Percentiles rank a stretch among this genome's conserved stretches.
Conservation (phyloP, 2,797 vertebrate genomes). For the Crenuchus spilurus region DNA sequence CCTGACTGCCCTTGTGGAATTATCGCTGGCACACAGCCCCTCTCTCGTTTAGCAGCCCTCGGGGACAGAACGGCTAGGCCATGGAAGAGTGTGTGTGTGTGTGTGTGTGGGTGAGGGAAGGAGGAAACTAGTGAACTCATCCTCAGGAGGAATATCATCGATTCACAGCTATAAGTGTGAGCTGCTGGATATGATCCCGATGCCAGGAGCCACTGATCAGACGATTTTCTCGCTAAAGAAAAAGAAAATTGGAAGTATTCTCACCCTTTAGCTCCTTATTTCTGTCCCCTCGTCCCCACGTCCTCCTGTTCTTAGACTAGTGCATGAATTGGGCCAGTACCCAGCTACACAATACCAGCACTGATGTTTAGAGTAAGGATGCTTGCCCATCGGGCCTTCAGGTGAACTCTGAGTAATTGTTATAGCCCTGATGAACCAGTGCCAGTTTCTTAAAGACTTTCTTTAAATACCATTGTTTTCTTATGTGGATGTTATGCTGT, state of each 20-base stretch:
- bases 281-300: too few relatives aligned
- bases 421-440: too few relatives aligned
- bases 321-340: too few relatives aligned
- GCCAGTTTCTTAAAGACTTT: too few relatives aligned
- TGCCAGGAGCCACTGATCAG: slow-evolving; percentile 32
- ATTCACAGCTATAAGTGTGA: slow-evolving; percentile 21
- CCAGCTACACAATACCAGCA: too few relatives aligned
- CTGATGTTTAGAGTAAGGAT: too few relatives aligned
- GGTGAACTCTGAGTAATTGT: too few relatives aligned
- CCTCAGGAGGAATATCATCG: slow-evolving; percentile 35
- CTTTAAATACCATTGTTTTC: too few relatives aligned
- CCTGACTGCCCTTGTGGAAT: slow-evolving; percentile 78
- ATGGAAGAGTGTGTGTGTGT: slow-evolving; percentile 12
- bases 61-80: slow-evolving; percentile 36
- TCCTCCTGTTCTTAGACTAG: too few relatives aligned
- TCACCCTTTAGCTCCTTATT: neutral
- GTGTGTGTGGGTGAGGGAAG: slow-evolving; percentile 24
- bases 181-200: slow-evolving; percentile 31
- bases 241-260: neutral
- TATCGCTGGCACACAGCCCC: slow-evolving; percentile 68
- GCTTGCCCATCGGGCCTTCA: too few relatives aligned
- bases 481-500: too few relatives aligned
- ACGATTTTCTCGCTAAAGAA: neutral
- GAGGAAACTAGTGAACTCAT: slow-evolving; percentile 15
- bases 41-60: slow-evolving; percentile 64